Evolutionary conservation across 2,113 vertebrate genomes (phyloP).

Genomic region (Corythornis vintsioides): DNA sequence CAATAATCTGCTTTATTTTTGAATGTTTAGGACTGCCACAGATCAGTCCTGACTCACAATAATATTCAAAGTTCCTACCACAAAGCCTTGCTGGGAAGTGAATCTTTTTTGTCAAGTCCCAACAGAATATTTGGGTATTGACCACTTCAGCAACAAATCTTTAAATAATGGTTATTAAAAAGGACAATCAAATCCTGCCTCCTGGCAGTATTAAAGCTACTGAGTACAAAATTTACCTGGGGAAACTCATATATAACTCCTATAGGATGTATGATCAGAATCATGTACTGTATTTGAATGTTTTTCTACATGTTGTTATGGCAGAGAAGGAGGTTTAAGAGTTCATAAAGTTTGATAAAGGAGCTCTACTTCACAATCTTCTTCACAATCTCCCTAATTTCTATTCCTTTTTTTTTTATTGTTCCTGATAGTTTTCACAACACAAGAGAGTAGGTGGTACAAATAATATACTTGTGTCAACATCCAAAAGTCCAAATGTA

Average conservation of each 20-base stretch:
- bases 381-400: neutral
- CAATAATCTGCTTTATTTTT: neutral
- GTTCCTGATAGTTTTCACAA: neutral
- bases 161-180: neutral
- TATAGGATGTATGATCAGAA: rapidly evolving
- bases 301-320: neutral
- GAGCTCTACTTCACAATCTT: neutral
- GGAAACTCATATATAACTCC: neutral
- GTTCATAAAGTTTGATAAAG: neutral
- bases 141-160: neutral
- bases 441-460: neutral
- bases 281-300: neutral
- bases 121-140: neutral
- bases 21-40: neutral
- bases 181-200: neutral
- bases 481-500: neutral
- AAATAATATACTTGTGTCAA: neutral
- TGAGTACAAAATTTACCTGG: neutral
- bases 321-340: neutral
- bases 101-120: neutral
- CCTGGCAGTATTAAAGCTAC: neutral
- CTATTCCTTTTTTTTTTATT: neutral
- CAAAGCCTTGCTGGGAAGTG: neutral
- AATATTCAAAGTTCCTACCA: neutral
- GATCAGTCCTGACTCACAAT: neutral